phyloP scores from a whole-genome alignment of 1,140 invertebrate species.

The Melipona quadrifasciata region DNA sequence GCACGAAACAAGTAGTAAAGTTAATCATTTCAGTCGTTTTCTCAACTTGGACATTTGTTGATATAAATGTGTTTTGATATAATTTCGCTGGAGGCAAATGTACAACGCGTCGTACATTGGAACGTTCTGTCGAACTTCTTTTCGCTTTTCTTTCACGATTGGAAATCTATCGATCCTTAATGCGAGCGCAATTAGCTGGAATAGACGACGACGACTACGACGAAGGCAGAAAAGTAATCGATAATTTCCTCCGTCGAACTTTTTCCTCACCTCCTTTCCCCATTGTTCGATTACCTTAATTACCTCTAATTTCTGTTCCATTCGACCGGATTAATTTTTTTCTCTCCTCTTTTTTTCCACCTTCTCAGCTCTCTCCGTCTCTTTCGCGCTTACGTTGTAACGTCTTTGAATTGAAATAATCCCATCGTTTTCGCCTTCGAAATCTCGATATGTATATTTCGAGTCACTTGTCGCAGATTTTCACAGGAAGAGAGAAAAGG shows the following conservation, averaged over 20 bases:
- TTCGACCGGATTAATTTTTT: background rate
- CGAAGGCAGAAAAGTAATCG: conserved; percentile 18
- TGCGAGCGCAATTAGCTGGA: conserved; percentile 29
- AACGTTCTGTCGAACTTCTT: background rate
- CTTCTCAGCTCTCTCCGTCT: background rate
- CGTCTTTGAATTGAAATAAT: background rate
- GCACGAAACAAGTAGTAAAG: too few relatives aligned
- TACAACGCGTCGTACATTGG: too few relatives aligned
- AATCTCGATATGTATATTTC: background rate
- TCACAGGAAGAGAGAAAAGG: background rate
- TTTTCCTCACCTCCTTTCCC: background rate
- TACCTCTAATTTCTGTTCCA: conserved; percentile 8
- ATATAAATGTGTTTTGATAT: background rate
- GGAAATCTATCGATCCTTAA: conserved; percentile 14
- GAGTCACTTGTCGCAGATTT: background rate
- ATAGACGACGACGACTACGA: background rate
- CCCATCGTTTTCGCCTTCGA: too few relatives aligned
- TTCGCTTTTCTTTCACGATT: too few relatives aligned
- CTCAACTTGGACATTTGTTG: too few relatives aligned
- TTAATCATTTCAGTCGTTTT: too few relatives aligned
- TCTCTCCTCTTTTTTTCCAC: background rate
- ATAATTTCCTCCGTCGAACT: conserved; percentile 3
- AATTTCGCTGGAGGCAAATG: background rate
- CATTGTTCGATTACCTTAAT: conserved; percentile 36
- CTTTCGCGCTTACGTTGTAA: background rate